Base-by-base conservation (phyloP, 2,888 invertebrate genomes). In the Nomada ferruginata region DNA sequence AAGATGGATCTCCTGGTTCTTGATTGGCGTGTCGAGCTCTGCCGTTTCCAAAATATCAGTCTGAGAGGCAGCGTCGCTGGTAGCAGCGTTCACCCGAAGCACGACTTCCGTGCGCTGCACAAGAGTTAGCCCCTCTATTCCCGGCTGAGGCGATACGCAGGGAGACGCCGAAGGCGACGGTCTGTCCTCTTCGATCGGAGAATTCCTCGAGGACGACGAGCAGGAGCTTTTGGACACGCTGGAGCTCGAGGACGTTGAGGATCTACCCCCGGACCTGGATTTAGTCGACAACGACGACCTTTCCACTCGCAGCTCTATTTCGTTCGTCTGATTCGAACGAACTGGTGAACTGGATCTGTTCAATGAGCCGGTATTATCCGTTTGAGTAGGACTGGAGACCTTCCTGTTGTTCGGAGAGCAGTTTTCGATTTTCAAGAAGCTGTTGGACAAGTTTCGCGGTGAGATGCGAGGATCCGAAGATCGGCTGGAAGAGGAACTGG, bases 91-190 rank as follows among this genome's bases (percentile, higher is more conserved):
- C 1, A 96, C 95, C 85, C 95, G 94, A 29, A 96, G 92, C 26
- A 96, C 94, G 11, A 96, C 94, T 91, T 96, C 96, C 84, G 96
- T 95, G 89, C 96, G 94, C 91, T 96, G 96, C 84, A 96, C 94
- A 85, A 96, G 91, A 79, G 95, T 95, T 61, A 96, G 92, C 1
- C 94, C 94, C 88, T 95, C 94, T 72, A 94, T 92, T 4, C 94
- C 94, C 0, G 92, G 91, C 42, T 91, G 92, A 0, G 93, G 92
- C 0, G 93, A 93, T 5, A 92, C 91, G 65, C 92, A 90, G 0
- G 92, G 92, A 0, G 92, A 93, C 18, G 72, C 68, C 4, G 66
- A 44, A 0, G 83, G 65, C 9, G 88, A 85, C 10, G 70, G 77
- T 60, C 86, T 88, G 23, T 81, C 85, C n/a, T 72, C 87, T 18